These are phyloP conservation scores for Criorhina ranunculi DNA, from an alignment of 2,888 invertebrate genomes.

Conservation along the genomic window DNA sequence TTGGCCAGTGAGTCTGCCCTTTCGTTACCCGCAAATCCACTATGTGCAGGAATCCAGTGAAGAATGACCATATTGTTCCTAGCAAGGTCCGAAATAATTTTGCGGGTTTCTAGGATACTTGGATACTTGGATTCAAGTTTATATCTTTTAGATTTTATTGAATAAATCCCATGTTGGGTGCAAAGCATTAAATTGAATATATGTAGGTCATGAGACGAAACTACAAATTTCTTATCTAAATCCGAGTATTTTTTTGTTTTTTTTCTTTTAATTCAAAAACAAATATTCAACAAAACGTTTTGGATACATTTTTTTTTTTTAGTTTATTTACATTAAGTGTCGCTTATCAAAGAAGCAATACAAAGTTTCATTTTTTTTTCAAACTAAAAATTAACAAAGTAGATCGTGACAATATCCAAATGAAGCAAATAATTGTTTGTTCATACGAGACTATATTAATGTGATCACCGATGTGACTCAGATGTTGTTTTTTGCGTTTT, in stretches of 20 bases:
- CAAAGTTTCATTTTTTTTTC: background rate
- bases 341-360: background rate
- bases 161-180: too few relatives aligned
- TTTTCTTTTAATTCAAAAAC: background rate
- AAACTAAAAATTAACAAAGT: background rate
- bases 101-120: too few relatives aligned
- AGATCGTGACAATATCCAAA: conserved; percentile 6
- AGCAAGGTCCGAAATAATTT: too few relatives aligned
- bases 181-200: background rate
- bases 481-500: conserved; percentile 7
- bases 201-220: background rate
- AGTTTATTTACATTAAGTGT: background rate
- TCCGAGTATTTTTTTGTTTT: background rate
- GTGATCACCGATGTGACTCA: conserved; percentile 9
- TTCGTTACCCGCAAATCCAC: too few relatives aligned
- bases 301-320: background rate
- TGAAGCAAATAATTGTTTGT: conserved; percentile 15
- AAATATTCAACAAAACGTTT: background rate
- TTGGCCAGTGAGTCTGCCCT: too few relatives aligned
- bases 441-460: conserved; percentile 11
- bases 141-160: too few relatives aligned
- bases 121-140: too few relatives aligned
- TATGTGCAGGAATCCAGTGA: too few relatives aligned
- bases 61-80: too few relatives aligned
- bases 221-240: background rate